Evolutionary conservation across 2,888 invertebrate genomes (phyloP), one percentile per base, ranked within the genome.

Genomic region (Mesopsocus fuscifrons): DNA sequence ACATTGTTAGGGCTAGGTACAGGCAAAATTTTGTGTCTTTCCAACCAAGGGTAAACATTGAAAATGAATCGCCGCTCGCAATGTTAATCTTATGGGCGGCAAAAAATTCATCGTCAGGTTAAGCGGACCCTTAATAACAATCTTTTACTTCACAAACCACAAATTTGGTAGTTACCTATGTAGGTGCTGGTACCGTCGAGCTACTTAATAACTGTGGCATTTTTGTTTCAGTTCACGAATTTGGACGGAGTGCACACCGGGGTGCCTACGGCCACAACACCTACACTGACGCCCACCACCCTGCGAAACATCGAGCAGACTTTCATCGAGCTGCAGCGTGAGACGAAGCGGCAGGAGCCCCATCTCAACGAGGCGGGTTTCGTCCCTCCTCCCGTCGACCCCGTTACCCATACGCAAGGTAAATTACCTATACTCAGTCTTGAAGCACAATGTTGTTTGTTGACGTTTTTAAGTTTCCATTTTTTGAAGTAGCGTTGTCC

Each of bases 211-310:
- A n/a, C n/a, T n/a, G n/a, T n/a, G n/a, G n/a, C n/a, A n/a, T n/a
- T n/a, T n/a, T 46, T 47, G 43, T 51, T 46, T 35, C 47, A 51
- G 52, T 52, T 55, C 42, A 50, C 50, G 23, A 47, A 56, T 49
- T 49, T 60, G 47, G 59, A 60, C 44, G 57, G 58, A 33, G 51
- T 59, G 42, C 55, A 58, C 44, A 54, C 55, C 26, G 85, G 85
- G 57, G 85, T 89, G 55, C 88, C 88, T 43, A 89, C 91, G 46
- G 74, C 83, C 61, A 92, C 91, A 50, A 91, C 92, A 57, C 81
- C 91, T 50, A 91, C 88, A 57, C 69, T 94, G 55, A 94, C 94
- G 51, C 92, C 92, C 49, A 92, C 92, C 38, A 91, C 89, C 53
- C 67, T 92, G 59, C 77, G 87, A 55, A 79, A 9, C 21, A 85